Evolutionary conservation across 2,797 vertebrate genomes (phyloP).

Genomic region (Gobionotothen gibberifrons): DNA sequence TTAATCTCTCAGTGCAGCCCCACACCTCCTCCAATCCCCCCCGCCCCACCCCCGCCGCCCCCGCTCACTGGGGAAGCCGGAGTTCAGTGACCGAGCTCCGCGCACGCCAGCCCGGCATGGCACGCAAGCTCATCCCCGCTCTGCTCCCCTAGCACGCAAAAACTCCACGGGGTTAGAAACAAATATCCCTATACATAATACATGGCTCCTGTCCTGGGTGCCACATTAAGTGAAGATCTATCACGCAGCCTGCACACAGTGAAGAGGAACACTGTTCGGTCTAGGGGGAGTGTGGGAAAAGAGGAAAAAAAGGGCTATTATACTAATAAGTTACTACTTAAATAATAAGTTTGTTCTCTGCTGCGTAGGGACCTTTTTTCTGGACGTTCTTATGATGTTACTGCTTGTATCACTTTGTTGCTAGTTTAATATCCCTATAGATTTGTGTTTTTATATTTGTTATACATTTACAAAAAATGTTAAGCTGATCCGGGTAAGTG

Average conservation of each 20-base stretch:
- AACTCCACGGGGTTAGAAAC: constrained; percentile 65
- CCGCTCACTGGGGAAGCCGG: constrained; percentile 79
- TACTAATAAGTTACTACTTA: constrained; percentile 25
- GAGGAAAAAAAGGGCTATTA: constrained; percentile 16
- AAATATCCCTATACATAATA: constrained; percentile 73
- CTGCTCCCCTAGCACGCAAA: constrained; percentile 70
- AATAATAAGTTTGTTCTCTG: constrained; percentile 22
- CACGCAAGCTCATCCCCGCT: constrained; percentile 83
- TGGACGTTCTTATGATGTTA: constrained; percentile 7
- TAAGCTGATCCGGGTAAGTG: not conserved
- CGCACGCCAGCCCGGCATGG: constrained; percentile 79
- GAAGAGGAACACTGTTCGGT: constrained; percentile 20
- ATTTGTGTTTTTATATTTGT: constrained; percentile 4
- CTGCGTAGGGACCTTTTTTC: not conserved
- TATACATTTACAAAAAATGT: not conserved
- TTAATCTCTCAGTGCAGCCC: constrained; percentile 80
- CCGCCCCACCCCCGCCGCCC: constrained; percentile 12
- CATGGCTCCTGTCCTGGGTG: constrained; percentile 64
- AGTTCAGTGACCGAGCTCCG: constrained; percentile 81
- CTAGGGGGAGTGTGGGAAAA: constrained; percentile 13
- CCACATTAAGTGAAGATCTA: constrained; percentile 57
- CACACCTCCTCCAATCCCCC: constrained; percentile 28
- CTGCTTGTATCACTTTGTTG: not conserved
- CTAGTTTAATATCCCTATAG: not conserved
- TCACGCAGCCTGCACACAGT: constrained; percentile 57